phyloP scores from a whole-genome alignment of 53 echinoderm and acorn worm species.

The Temnopleurus reevesii region DNA sequence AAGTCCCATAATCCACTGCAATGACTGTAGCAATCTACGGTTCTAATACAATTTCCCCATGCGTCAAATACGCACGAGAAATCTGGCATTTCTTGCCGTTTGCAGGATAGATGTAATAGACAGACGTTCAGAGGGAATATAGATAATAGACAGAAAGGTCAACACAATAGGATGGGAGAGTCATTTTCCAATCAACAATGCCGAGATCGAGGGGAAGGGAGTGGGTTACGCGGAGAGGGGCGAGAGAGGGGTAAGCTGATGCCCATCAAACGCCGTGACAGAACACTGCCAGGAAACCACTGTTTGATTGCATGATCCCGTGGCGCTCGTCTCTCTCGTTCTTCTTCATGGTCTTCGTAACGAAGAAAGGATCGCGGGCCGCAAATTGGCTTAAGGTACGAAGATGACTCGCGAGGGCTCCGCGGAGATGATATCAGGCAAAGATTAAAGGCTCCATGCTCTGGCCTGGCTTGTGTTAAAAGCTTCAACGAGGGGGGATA shows the following conservation, averaged over 20 bases:
- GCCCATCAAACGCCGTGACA: constrained; percentile 8
- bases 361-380: constrained; percentile 34
- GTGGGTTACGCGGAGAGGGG: constrained; percentile 28
- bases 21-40: not conserved
- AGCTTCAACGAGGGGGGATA: not conserved
- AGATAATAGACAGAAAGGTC: constrained; percentile 51
- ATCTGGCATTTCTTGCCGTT: constrained; percentile 35
- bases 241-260: not conserved
- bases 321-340: constrained; percentile 13
- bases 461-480: constrained; percentile 32
- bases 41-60: constrained; percentile 30
- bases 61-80: constrained; percentile 31
- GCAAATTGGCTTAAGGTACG: constrained; percentile 49
- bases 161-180: constrained; percentile 46
- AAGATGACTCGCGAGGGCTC: constrained; percentile 47
- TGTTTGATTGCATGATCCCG: constrained; percentile 54
- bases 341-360: constrained; percentile 22
- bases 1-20: not conserved
- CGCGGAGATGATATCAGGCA: constrained; percentile 3
- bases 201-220: constrained; percentile 28
- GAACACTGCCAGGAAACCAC: constrained; percentile 15
- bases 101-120: not conserved
- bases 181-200: constrained; percentile 41
- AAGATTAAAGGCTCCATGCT: constrained; percentile 27
- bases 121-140: not conserved